These are phyloP conservation scores for Dicrostonyx torquatus DNA, from an alignment of 2,797 vertebrate species.

Conservation along the genomic window DNA sequence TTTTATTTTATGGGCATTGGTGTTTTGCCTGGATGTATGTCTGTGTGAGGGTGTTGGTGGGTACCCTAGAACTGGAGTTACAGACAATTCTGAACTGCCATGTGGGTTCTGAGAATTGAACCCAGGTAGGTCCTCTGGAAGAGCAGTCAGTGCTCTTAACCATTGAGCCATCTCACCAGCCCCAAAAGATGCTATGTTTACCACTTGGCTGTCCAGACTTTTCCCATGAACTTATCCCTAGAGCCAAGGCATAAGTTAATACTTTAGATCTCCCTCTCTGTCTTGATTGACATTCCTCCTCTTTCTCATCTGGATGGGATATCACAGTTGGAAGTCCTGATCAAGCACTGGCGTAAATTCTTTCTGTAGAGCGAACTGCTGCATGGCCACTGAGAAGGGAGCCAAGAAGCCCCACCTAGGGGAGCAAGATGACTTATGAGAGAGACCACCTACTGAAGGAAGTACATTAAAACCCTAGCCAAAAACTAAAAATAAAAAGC, in stretches of 20 bases:
- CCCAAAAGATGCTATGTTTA: neutral
- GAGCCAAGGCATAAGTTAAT: constrained; percentile 9
- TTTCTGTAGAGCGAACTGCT: constrained; percentile 27
- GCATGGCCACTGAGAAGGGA: neutral
- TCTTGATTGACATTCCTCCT: neutral
- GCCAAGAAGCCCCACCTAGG: neutral
- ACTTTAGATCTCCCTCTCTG: constrained; percentile 18
- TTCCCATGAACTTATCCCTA: constrained; percentile 4
- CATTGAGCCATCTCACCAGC: neutral
- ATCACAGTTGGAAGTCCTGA: constrained; percentile 29
- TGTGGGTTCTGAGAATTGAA: neutral
- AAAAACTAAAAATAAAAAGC: too few species aligned
- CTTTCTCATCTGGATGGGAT: constrained; percentile 29
- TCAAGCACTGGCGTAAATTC: neutral
- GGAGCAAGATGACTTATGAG: neutral
- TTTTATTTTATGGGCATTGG: neutral
- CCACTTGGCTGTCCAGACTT: neutral
- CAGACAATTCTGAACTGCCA: neutral
- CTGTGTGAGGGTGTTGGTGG: neutral
- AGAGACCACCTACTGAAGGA: neutral
- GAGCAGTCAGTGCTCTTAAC: neutral
- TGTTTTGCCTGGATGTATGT: neutral
- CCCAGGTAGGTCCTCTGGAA: neutral
- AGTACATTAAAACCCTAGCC: neutral
- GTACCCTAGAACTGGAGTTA: neutral